Evolutionary conservation across 2,888 invertebrate species (phyloP).

Genomic region (Agrenia bidenticulata): DNA sequence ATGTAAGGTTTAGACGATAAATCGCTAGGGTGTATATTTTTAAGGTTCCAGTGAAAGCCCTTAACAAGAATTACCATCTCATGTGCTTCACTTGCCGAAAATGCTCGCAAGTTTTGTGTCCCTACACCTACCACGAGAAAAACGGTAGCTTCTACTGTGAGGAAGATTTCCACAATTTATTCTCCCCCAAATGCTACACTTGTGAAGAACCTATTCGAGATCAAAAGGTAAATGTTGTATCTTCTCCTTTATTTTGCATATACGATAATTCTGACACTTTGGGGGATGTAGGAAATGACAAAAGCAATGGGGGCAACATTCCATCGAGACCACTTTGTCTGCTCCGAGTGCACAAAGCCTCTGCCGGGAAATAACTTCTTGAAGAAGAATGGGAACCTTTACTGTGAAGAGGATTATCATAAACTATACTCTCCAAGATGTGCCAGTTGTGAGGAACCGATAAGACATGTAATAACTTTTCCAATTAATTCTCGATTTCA

Average conservation of each 20-base stretch:
- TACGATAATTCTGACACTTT: not conserved
- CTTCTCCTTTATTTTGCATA: too few species aligned
- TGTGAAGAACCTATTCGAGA: conserved; percentile 46
- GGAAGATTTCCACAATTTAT: conserved; percentile 42
- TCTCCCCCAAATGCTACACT: conserved; percentile 46
- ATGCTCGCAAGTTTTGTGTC: conserved; percentile 48
- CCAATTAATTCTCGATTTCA: too few species aligned
- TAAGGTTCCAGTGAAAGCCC: conserved; percentile 41
- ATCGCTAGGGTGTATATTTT: conserved; percentile 7
- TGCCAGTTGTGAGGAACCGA: conserved; percentile 46
- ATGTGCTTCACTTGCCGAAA: conserved; percentile 50
- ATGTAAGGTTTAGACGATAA: too few species aligned
- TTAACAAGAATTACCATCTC: conserved; percentile 45
- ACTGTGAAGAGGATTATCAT: conserved; percentile 50
- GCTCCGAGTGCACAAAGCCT: conserved; percentile 45
- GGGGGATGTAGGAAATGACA: conserved; percentile 50
- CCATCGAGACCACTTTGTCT: conserved; percentile 50
- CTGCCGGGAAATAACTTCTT: conserved; percentile 45
- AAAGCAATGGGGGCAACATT: conserved; percentile 47
- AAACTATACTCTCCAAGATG: conserved; percentile 45
- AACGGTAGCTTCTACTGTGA: conserved; percentile 47
- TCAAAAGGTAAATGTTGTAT: conserved; percentile 44
- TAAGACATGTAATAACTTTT: conserved; percentile 45
- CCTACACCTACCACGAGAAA: conserved; percentile 41
- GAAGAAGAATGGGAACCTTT: conserved; percentile 45